phyloP scores from a whole-genome alignment of 2,888 invertebrate genomes.

The Caenorhabditis sp. region DNA sequence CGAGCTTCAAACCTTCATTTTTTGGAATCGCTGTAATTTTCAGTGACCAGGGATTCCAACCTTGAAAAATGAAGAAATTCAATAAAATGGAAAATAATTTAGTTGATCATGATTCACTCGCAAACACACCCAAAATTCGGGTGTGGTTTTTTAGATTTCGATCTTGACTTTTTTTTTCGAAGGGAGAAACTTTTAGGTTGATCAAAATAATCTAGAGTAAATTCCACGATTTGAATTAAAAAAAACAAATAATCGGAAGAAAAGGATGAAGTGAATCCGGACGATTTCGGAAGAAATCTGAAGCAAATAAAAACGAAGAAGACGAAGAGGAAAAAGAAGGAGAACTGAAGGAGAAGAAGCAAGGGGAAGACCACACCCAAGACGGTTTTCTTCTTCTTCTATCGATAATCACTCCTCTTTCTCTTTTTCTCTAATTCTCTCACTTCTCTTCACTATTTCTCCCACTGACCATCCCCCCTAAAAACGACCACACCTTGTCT shows the following conservation, averaged over 20 bases:
- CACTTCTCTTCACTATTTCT: neutral
- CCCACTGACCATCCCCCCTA: neutral
- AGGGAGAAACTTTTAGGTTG: neutral
- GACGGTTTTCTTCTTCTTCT: constrained; percentile 35
- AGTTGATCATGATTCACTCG: neutral
- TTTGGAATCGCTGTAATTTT: too few relatives aligned
- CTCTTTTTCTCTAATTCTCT: constrained; percentile 6
- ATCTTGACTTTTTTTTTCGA: neutral
- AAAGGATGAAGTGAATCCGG: neutral
- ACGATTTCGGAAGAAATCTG: neutral
- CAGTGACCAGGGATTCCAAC: too few relatives aligned
- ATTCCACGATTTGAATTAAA: neutral
- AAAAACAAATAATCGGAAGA: neutral
- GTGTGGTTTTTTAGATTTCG: neutral
- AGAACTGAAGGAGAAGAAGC: constrained; percentile 12
- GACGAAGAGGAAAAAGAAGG: constrained; percentile 11
- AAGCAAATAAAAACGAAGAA: neutral
- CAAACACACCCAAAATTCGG: neutral
- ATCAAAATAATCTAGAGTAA: too few relatives aligned
- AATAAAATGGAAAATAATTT: neutral
- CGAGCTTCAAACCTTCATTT: too few relatives aligned
- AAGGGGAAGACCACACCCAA: constrained; percentile 47
- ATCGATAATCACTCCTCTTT: constrained; percentile 30
- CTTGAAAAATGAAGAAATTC: too few relatives aligned
- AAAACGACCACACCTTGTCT: constrained; percentile 1